Evolutionary conservation across 2,797 vertebrate species (phyloP).

Genomic region (Malurus leucopterus): DNA sequence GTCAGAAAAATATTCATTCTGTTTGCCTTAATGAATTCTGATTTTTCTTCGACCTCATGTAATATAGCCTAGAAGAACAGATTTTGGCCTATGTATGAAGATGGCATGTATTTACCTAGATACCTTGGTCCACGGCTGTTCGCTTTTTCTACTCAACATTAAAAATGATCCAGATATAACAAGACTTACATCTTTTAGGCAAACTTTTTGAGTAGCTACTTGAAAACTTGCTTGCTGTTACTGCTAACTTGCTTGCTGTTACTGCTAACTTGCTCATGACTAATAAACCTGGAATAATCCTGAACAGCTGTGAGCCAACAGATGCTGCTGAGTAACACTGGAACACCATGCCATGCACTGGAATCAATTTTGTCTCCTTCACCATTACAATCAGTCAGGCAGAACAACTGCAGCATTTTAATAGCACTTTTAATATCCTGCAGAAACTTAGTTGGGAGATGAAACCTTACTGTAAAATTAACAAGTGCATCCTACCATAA

Average conservation of each 20-base stretch:
- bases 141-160: not conserved
- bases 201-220: not conserved
- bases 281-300: slow-evolving; percentile 53
- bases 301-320: slow-evolving; percentile 54
- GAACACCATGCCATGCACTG: not conserved
- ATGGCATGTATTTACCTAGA: not conserved
- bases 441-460: slow-evolving; percentile 36
- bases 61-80: not conserved
- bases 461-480: slow-evolving; percentile 8
- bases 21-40: not conserved
- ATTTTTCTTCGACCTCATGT: not conserved
- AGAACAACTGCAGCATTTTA: slow-evolving; percentile 41
- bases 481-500: not conserved
- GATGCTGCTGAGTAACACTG: slow-evolving; percentile 1
- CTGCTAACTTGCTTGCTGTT: slow-evolving; percentile 12
- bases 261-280: slow-evolving; percentile 8
- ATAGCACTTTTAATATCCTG: slow-evolving; percentile 51
- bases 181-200: not conserved
- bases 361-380: slow-evolving; percentile 42
- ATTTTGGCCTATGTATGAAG: not conserved
- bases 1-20: not conserved
- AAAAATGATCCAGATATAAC: slow-evolving; percentile 14
- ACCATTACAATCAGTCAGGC: not conserved
- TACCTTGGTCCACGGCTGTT: not conserved
- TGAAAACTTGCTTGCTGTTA: slow-evolving; percentile 49